phyloP scores from a whole-genome alignment of 2,797 vertebrate genomes.

The Coccyzus lansbergi region DNA sequence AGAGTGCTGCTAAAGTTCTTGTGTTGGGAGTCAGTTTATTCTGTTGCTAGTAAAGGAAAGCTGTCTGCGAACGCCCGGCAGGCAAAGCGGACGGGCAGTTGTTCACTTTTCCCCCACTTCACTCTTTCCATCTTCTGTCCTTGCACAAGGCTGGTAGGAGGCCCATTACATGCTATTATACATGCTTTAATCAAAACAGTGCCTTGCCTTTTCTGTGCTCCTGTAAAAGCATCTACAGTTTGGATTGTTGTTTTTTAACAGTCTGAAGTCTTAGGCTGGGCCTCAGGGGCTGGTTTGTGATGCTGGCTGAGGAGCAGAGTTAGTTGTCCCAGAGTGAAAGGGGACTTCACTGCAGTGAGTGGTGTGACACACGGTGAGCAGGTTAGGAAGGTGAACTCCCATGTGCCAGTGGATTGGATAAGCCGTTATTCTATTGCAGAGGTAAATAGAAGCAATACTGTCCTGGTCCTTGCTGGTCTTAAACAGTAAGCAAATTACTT shows the following conservation, averaged over 20 bases:
- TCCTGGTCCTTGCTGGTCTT: neutral
- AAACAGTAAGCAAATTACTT: neutral
- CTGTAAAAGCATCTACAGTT: neutral
- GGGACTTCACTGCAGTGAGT: neutral
- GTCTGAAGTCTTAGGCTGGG: neutral
- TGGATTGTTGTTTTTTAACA: neutral
- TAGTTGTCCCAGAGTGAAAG: neutral
- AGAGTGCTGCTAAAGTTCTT: conserved; percentile 69
- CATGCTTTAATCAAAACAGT: neutral
- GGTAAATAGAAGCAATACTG: neutral
- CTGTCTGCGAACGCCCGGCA: neutral
- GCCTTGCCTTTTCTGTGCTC: neutral
- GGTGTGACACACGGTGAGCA: neutral
- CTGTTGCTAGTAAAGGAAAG: conserved; percentile 23
- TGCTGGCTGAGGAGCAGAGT: neutral
- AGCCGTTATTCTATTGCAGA: neutral
- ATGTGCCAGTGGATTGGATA: neutral
- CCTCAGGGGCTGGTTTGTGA: neutral
- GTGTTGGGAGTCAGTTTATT: conserved; percentile 66
- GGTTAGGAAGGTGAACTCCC: neutral
- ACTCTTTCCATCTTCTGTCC: neutral
- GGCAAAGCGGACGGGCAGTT: neutral
- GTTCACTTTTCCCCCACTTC: neutral
- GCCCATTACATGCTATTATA: neutral
- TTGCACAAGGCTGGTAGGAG: neutral